Conservation (phyloP, 2,113 vertebrate species). For the Colistium nudipinnis region DNA sequence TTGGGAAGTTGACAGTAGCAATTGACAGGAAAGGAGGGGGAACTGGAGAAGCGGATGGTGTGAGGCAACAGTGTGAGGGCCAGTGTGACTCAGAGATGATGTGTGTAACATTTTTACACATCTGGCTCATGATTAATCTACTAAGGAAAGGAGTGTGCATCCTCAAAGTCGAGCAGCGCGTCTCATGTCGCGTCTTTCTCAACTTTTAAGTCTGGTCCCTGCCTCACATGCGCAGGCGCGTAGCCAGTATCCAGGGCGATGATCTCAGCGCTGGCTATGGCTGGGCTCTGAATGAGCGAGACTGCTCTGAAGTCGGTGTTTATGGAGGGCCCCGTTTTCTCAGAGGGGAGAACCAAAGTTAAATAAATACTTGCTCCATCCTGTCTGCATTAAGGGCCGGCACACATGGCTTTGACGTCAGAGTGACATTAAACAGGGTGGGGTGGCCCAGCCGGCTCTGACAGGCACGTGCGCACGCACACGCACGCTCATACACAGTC, state of each 20-base stretch:
- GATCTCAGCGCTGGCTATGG: constrained; percentile 66
- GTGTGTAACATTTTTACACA: neutral
- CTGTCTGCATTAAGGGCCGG: constrained; percentile 77
- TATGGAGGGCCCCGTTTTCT: constrained; percentile 70
- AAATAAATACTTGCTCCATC: constrained; percentile 81
- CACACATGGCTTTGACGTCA: constrained; percentile 81
- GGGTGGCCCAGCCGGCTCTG: constrained; percentile 65
- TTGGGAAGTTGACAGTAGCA: constrained; percentile 23
- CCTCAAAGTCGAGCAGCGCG: neutral
- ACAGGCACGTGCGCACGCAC: constrained; percentile 35
- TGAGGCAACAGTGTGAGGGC: neutral
- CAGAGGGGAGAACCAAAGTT: constrained; percentile 76
- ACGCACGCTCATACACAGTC: constrained; percentile 13
- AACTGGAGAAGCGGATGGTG: neutral
- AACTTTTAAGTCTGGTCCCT: neutral
- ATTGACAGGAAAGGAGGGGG: constrained; percentile 31
- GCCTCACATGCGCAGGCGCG: constrained; percentile 14
- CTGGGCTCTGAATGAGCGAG: constrained; percentile 57
- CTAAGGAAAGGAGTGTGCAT: constrained; percentile 24
- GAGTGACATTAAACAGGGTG: constrained; percentile 81
- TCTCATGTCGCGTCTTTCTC: neutral
- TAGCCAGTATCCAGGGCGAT: constrained; percentile 39
- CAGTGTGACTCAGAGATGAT: constrained; percentile 15
- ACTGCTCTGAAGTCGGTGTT: constrained; percentile 66
- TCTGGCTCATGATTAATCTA: constrained; percentile 18